Conservation (phyloP, 2,888 invertebrate genomes). For the Orthonevra nobilis region DNA sequence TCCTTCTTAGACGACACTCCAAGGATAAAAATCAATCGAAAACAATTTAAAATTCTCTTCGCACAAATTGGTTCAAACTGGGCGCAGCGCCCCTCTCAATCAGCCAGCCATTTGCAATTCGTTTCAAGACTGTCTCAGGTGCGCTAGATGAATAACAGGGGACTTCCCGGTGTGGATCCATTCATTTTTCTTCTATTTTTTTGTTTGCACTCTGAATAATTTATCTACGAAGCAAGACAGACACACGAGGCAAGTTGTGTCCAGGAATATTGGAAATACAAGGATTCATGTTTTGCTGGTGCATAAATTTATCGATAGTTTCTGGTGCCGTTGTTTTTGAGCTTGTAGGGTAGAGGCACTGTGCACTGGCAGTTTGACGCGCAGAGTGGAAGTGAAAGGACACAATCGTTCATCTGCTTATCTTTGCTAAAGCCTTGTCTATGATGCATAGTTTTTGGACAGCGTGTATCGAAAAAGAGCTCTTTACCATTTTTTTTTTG, state of each 20-base stretch:
- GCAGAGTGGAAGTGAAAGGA: too few species aligned
- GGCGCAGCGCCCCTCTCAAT: background rate
- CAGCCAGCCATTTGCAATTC: background rate
- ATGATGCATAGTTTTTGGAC: too few species aligned
- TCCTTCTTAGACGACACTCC: background rate
- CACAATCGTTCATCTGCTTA: too few species aligned
- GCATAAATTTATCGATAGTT: too few species aligned
- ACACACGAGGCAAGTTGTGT: background rate
- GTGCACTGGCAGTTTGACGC: too few species aligned
- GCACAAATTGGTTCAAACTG: slow-evolving; percentile 33
- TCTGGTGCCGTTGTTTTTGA: too few species aligned
- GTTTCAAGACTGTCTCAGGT: background rate
- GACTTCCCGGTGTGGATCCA: slow-evolving; percentile 1
- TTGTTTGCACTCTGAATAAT: slow-evolving; percentile 11
- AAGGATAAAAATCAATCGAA: slow-evolving; percentile 50
- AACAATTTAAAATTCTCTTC: slow-evolving; percentile 55
- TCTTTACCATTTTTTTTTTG: too few species aligned
- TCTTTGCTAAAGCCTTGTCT: too few species aligned
- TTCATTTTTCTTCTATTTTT: background rate
- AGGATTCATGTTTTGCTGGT: background rate
- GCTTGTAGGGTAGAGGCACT: too few species aligned
- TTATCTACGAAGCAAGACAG: background rate
- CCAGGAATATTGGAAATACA: background rate
- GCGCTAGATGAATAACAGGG: background rate
- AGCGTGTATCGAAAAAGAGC: too few species aligned